phyloP scores from a whole-genome alignment of 2,797 vertebrate species.

The Pipistrellus kuhlii region DNA sequence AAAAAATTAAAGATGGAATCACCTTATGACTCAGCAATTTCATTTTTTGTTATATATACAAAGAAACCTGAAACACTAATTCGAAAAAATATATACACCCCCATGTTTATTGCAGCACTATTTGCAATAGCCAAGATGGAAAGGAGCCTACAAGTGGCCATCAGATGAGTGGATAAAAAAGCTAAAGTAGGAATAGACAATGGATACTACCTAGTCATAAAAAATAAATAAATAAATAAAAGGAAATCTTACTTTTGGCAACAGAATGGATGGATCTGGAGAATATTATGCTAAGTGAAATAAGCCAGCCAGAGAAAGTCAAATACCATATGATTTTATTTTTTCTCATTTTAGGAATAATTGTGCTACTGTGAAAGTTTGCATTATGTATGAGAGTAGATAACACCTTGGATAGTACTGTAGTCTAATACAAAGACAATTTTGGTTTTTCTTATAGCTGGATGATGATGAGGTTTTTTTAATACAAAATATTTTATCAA shows the following conservation, averaged over 20 bases:
- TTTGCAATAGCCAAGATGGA: neutral
- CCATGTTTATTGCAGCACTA: neutral
- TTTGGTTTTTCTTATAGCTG: constrained; percentile 23
- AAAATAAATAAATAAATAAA: too few species aligned
- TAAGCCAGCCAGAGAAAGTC: neutral
- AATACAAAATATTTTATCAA: neutral
- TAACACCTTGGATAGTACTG: neutral
- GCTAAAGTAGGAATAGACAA: neutral
- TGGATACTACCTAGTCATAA: neutral
- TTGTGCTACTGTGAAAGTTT: neutral
- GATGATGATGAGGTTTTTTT: neutral
- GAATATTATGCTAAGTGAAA: neutral
- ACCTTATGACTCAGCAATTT: neutral
- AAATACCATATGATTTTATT: neutral
- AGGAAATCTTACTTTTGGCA: neutral
- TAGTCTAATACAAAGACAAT: neutral
- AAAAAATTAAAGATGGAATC: neutral
- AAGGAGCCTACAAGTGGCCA: neutral
- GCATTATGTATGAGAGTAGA: neutral
- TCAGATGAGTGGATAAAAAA: neutral
- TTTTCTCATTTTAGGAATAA: constrained; percentile 5
- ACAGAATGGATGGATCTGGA: neutral
- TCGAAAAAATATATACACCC: neutral
- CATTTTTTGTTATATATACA: neutral
- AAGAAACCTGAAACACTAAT: neutral